Percentiles rank a stretch among this genome's conserved stretches.
phyloP scores from a whole-genome alignment of 2,797 vertebrate genomes.

The Bradypodion pumilum region DNA sequence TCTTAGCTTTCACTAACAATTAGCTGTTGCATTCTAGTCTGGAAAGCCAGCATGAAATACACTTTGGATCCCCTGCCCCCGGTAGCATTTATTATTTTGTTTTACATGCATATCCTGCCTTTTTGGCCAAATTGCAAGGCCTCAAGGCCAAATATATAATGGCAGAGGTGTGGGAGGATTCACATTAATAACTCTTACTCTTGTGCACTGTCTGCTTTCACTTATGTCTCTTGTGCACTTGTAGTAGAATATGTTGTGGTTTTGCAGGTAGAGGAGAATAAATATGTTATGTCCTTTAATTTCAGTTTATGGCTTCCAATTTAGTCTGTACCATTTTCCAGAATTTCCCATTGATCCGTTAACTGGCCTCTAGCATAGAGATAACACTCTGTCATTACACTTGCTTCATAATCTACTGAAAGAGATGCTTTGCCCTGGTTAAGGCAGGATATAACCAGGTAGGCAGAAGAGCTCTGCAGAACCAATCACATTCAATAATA shows the following conservation, averaged over 20 bases:
- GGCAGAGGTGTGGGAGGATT: background rate
- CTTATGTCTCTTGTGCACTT: background rate
- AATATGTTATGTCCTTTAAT: background rate
- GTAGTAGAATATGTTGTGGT: background rate
- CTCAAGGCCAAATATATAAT: background rate
- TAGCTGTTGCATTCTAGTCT: conserved; percentile 6
- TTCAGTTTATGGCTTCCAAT: background rate
- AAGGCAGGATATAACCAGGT: conserved; percentile 14
- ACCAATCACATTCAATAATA: background rate
- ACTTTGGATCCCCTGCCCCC: background rate
- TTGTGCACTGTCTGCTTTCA: background rate
- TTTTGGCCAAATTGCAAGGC: background rate
- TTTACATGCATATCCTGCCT: background rate
- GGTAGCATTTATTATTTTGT: background rate
- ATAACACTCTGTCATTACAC: conserved; percentile 7
- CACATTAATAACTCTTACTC: background rate
- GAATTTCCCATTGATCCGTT: conserved; percentile 1
- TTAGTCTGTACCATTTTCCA: conserved; percentile 5
- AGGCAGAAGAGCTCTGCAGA: conserved; percentile 21
- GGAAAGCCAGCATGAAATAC: conserved; percentile 49
- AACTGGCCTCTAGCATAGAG: conserved; percentile 2
- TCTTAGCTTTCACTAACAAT: conserved; percentile 53
- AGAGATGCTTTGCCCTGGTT: background rate
- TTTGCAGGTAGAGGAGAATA: background rate
- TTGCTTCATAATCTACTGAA: background rate